Conservation (phyloP, 2,888 invertebrate genomes). For the Dorcus hopei region DNA sequence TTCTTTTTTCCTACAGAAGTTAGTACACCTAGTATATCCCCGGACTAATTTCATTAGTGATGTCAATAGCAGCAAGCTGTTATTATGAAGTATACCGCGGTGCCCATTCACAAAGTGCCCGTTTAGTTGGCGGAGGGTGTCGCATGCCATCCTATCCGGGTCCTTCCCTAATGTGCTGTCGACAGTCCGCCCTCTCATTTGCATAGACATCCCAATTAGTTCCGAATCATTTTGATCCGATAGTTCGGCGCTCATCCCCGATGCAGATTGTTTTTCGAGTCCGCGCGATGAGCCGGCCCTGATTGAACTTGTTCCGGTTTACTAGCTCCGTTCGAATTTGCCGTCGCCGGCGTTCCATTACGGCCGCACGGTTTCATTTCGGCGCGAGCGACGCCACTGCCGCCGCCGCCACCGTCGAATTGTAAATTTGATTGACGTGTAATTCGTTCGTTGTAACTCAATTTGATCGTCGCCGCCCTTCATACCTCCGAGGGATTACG, state of each 20-base stretch:
- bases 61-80: background rate
- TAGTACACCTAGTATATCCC: no score
- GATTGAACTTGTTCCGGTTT: background rate
- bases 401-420: no score
- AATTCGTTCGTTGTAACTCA: no score
- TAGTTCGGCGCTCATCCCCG: constrained; percentile 32
- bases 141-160: constrained; percentile 18
- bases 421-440: no score
- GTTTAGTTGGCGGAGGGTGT: constrained; percentile 21
- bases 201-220: constrained; percentile 36
- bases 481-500: no score
- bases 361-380: no score
- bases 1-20: no score
- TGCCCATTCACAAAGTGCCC: background rate
- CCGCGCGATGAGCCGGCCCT: background rate
- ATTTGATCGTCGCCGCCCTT: no score
- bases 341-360: no score
- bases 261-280: constrained; percentile 33
- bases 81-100: background rate
- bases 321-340: no score
- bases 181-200: constrained; percentile 31
- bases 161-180: constrained; percentile 25
- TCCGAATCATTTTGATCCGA: constrained; percentile 31
- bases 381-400: no score
- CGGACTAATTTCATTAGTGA: no score